Evolutionary conservation across 1,140 invertebrate species (phyloP).

Genomic region (Catajapyx aquilonaris): DNA sequence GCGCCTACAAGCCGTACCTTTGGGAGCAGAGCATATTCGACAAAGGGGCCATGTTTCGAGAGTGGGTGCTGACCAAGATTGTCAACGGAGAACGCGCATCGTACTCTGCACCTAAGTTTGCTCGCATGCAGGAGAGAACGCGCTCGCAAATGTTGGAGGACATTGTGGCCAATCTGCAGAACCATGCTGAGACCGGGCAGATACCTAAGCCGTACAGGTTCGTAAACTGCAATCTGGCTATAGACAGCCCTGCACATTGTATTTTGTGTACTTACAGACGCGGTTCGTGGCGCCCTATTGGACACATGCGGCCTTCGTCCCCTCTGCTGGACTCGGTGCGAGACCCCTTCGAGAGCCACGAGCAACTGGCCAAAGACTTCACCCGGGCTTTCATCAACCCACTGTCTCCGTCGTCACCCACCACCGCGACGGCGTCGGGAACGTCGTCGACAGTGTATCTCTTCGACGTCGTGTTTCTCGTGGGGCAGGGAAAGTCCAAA

Average conservation of each 20-base stretch:
- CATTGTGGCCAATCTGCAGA: conserved; percentile 78
- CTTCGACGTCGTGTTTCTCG: conserved; percentile 78
- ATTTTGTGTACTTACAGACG: conserved; percentile 28
- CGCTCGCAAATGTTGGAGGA: conserved; percentile 79
- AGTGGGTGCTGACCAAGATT: conserved; percentile 92
- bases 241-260: not conserved
- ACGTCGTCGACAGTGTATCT: conserved; percentile 46
- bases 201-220: conserved; percentile 87
- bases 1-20: conserved; percentile 86
- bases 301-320: conserved; percentile 81
- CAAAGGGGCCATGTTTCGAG: conserved; percentile 71
- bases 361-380: conserved; percentile 82
- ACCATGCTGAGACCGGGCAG: conserved; percentile 84
- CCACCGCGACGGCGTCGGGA: conserved; percentile 35
- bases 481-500: conserved; percentile 77
- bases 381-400: conserved; percentile 62
- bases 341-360: conserved; percentile 82
- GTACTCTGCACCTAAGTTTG: conserved; percentile 91
- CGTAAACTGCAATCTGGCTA: conserved; percentile 6
- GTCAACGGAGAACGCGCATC: conserved; percentile 92
- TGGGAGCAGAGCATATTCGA: conserved; percentile 86
- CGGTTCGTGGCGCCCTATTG: conserved; percentile 84
- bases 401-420: too few species aligned
- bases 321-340: conserved; percentile 76
- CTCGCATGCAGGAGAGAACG: conserved; percentile 80